These are phyloP conservation scores for Gouania willdenowi DNA, from an alignment of 2,797 vertebrate genomes.

Conservation along the genomic window DNA sequence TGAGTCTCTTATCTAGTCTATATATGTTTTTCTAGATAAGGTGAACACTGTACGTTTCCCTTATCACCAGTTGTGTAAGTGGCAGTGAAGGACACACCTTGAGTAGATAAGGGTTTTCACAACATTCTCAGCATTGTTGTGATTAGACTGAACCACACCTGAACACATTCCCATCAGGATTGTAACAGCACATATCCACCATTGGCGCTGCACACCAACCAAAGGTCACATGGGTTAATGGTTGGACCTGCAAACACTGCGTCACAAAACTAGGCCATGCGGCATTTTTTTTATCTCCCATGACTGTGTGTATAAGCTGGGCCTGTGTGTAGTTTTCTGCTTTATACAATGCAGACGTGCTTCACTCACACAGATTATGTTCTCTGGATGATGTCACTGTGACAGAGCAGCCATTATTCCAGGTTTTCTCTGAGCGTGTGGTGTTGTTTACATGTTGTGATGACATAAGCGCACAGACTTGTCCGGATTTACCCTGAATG, in stretches of 20 bases:
- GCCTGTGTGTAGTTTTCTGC: conserved; percentile 23
- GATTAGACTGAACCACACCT: not conserved
- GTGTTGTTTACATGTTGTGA: too few relatives aligned
- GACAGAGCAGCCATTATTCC: too few relatives aligned
- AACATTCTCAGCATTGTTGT: not conserved
- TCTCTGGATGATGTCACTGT: conserved; percentile 5
- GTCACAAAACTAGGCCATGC: conserved; percentile 9
- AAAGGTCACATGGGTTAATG: not conserved
- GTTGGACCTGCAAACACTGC: conserved; percentile 34
- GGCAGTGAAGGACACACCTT: conserved; percentile 13
- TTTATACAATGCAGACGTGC: conserved; percentile 24
- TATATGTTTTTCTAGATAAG: too few relatives aligned
- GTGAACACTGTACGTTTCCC: not conserved
- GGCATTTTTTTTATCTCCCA: conserved; percentile 19
- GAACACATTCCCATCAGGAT: not conserved
- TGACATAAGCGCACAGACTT: too few relatives aligned
- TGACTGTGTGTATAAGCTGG: conserved; percentile 29
- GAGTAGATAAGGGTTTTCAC: conserved; percentile 15
- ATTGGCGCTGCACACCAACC: not conserved
- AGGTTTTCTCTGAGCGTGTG: too few relatives aligned
- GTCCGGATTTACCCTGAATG: too few relatives aligned
- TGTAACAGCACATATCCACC: not conserved
- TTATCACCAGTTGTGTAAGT: not conserved
- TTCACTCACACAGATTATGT: conserved; percentile 5
- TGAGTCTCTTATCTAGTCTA: too few relatives aligned